Conservation (phyloP, 2,797 vertebrate genomes). For the Acipenser oxyrinchus region DNA sequence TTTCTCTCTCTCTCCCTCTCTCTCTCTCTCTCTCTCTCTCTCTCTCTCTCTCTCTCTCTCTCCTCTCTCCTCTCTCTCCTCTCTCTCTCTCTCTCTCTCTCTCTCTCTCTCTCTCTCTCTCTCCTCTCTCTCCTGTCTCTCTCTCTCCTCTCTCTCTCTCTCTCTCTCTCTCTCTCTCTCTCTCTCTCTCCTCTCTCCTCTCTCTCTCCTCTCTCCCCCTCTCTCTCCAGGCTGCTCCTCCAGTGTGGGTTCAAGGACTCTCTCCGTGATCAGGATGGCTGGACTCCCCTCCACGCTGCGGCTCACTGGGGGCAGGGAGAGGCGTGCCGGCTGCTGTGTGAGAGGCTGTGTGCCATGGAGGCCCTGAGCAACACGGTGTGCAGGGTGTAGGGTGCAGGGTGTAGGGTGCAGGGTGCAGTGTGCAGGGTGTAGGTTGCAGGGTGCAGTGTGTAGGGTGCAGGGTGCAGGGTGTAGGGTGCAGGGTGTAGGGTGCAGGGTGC, state of each 20-base stretch:
- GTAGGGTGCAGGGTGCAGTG: not conserved
- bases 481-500: constrained; percentile 22
- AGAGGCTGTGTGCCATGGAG: constrained; percentile 83
- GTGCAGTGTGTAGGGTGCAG: not conserved
- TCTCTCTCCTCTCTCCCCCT: not conserved
- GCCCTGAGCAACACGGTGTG: constrained; percentile 72
- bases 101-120: not conserved
- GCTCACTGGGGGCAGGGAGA: constrained; percentile 86
- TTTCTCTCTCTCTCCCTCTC: no score
- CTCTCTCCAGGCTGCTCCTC: constrained; percentile 63
- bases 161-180: not conserved
- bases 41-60: no score
- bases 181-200: no score
- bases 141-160: not conserved
- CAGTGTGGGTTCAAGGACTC: constrained; percentile 79
- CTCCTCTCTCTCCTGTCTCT: not conserved
- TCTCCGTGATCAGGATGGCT: constrained; percentile 75
- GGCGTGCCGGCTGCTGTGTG: constrained; percentile 71
- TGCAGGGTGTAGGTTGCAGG: constrained; percentile 23
- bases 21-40: not conserved
- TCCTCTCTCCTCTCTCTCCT: no score
- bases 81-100: not conserved
- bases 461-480: not conserved
- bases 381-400: not conserved
- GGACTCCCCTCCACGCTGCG: constrained; percentile 82